phyloP scores from a whole-genome alignment of 2,797 vertebrate genomes.

The Vespertilio murinus region DNA sequence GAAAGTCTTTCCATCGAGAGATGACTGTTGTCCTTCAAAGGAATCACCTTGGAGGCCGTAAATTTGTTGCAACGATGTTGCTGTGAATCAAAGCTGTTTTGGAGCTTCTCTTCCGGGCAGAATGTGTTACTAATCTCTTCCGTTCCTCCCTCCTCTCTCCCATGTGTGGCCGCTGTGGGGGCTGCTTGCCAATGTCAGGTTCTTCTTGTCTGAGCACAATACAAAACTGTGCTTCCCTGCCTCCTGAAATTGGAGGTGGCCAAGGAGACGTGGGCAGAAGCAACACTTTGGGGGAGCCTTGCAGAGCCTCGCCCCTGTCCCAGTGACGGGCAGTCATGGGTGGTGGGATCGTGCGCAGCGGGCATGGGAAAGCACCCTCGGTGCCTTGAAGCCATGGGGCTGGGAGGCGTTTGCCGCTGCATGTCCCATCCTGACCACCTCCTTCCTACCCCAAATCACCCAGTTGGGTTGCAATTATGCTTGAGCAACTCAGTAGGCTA shows the following conservation, averaged over 20 bases:
- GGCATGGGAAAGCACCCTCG: accelerated
- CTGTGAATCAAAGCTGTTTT: neutral
- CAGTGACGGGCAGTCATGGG: neutral
- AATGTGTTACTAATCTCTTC: neutral
- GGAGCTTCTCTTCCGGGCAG: neutral
- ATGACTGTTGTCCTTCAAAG: slow-evolving; percentile 13
- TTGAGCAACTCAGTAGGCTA: neutral
- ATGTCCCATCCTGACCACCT: accelerated
- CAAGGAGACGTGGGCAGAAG: neutral
- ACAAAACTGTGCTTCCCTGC: accelerated
- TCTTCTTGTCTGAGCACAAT: neutral
- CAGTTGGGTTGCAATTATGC: accelerated
- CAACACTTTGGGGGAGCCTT: neutral
- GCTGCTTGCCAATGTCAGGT: accelerated
- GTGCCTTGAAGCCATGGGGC: neutral
- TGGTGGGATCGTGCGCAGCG: accelerated
- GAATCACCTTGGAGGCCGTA: neutral
- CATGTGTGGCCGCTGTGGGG: accelerated
- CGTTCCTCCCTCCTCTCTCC: neutral
- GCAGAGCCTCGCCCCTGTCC: accelerated
- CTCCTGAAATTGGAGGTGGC: neutral
- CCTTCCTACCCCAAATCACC: accelerated
- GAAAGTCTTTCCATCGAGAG: neutral
- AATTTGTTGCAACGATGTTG: neutral
- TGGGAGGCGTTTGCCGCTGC: neutral